These are phyloP conservation scores for Acomys russatus DNA, from an alignment of 2,797 vertebrate genomes.

Conservation along the genomic window DNA sequence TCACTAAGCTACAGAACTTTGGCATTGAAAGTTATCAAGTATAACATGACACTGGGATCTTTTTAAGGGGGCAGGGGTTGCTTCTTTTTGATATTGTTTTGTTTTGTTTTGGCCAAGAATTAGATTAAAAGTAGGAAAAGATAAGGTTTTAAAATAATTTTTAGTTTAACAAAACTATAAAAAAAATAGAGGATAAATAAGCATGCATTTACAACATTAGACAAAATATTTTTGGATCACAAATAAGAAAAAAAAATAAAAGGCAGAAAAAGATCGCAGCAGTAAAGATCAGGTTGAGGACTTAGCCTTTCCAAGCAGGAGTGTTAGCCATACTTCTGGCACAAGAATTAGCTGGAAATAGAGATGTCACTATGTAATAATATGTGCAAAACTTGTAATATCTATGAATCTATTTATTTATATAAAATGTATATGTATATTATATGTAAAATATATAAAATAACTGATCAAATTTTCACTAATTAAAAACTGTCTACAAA, in stretches of 20 bases:
- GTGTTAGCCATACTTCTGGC: neutral
- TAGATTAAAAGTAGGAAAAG: neutral
- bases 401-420: too few relatives aligned
- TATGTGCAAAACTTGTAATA: too few relatives aligned
- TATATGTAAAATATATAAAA: too few relatives aligned
- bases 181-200: neutral
- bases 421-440: too few relatives aligned
- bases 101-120: neutral
- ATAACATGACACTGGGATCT: neutral
- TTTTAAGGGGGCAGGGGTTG: neutral
- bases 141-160: neutral
- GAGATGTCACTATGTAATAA: too few relatives aligned
- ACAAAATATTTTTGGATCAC: neutral
- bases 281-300: neutral
- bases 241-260: neutral
- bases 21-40: neutral
- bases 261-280: neutral
- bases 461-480: too few relatives aligned
- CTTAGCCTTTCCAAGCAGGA: neutral
- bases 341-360: neutral
- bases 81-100: neutral
- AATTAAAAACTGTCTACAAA: too few relatives aligned
- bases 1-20: neutral
- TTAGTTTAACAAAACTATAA: neutral
- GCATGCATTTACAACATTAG: neutral